A percentile compares a stretch with the other conserved stretches of the same genome.
phyloP scores from a whole-genome alignment of 2,797 vertebrate genomes.

The Pangasius krempfi region DNA sequence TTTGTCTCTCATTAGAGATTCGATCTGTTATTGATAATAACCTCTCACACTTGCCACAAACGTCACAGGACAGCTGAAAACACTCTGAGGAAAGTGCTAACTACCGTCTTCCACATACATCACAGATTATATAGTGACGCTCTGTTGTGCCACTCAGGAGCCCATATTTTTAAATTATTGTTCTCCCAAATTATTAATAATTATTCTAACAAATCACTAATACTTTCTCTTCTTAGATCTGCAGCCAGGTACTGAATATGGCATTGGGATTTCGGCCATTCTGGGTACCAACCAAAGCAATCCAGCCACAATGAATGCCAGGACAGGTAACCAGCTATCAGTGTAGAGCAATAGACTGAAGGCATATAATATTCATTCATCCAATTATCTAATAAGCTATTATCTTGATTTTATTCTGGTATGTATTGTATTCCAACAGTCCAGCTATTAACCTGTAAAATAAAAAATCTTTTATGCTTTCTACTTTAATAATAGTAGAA shows the following conservation, averaged over 20 bases:
- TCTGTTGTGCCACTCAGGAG: background rate
- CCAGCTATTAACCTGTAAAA: background rate
- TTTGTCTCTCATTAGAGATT: background rate
- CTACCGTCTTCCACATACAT: background rate
- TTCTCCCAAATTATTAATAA: background rate
- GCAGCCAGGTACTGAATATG: slow-evolving; percentile 94
- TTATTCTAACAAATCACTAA: background rate
- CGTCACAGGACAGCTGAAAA: background rate
- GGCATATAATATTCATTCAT: background rate
- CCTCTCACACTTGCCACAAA: background rate
- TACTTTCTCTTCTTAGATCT: slow-evolving; percentile 76
- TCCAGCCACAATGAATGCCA: slow-evolving; percentile 94
- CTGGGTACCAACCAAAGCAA: slow-evolving; percentile 87
- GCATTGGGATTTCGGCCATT: slow-evolving; percentile 91
- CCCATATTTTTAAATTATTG: background rate
- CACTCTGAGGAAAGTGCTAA: background rate
- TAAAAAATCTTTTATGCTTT: background rate
- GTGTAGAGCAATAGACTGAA: too few species aligned
- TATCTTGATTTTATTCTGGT: background rate
- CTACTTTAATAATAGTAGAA: background rate
- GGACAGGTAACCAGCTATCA: slow-evolving; percentile 81
- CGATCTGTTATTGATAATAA: too few species aligned
- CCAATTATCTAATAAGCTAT: background rate
- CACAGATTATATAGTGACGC: background rate
- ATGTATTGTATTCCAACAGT: background rate